Evolutionary conservation across 2,888 invertebrate genomes (phyloP).

Genomic region (Chrysolina oricalcia): DNA sequence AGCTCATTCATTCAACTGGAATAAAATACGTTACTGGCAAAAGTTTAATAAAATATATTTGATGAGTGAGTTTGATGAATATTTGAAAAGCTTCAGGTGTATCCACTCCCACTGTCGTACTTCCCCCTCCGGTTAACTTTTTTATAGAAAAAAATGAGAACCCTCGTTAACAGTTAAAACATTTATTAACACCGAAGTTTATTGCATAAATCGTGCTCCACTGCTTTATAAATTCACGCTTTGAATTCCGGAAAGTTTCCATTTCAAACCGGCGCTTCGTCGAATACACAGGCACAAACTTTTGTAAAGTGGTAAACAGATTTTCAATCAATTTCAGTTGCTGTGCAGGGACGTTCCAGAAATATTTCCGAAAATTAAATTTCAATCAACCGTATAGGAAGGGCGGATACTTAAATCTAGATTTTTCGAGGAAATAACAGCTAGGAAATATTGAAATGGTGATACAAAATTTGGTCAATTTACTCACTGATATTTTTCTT

Average conservation of each 20-base stretch:
- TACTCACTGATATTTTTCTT: too few relatives aligned
- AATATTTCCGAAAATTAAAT: conserved; percentile 25
- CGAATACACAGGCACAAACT: conserved; percentile 48
- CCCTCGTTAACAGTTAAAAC: conserved; percentile 49
- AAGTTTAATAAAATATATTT: too few relatives aligned
- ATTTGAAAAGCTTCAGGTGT: conserved; percentile 8
- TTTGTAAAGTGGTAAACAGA: conserved; percentile 56
- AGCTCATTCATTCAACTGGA: too few relatives aligned
- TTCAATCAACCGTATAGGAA: conserved; percentile 4
- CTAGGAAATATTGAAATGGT: too few relatives aligned
- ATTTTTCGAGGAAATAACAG: conserved; percentile 2
- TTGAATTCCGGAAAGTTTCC: conserved; percentile 35
- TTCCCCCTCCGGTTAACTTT: not conserved
- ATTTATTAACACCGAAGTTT: conserved; percentile 51
- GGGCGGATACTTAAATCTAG: not conserved
- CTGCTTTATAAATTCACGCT: conserved; percentile 43
- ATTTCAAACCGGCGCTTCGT: conserved; percentile 30
- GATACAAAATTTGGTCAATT: too few relatives aligned
- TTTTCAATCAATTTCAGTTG: conserved; percentile 51
- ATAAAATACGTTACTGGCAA: too few relatives aligned
- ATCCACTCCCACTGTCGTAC: not conserved
- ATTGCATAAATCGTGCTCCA: conserved; percentile 48
- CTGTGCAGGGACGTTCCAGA: conserved; percentile 25
- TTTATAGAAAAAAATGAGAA: conserved; percentile 32
- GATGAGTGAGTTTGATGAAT: not conserved